Conservation (phyloP, 2,113 vertebrate genomes). For the Ictalurus punctatus region DNA sequence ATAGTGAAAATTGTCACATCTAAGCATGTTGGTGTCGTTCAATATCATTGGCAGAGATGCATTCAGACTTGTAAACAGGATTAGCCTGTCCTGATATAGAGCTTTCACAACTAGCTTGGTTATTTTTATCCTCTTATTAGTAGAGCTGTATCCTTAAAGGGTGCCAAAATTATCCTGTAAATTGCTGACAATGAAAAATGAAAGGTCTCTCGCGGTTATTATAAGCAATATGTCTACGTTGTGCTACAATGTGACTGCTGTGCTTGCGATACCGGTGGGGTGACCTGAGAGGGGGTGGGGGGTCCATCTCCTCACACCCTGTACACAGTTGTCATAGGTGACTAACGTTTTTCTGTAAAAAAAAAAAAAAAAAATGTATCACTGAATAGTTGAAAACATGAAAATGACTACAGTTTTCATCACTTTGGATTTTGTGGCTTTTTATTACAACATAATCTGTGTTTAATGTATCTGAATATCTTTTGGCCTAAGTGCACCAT, state of each 20-base stretch:
- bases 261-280: conserved; percentile 73
- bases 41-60: conserved; percentile 70
- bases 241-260: conserved; percentile 79
- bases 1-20: conserved; percentile 73
- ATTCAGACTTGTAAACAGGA: conserved; percentile 77
- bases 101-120: conserved; percentile 74
- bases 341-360: not conserved
- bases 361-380: not conserved
- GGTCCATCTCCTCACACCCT: not conserved
- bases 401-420: not conserved
- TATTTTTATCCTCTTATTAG: conserved; percentile 82
- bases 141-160: conserved; percentile 74
- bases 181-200: conserved; percentile 81
- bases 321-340: conserved; percentile 8
- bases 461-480: not conserved
- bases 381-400: not conserved
- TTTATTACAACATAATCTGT: not conserved
- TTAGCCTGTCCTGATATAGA: conserved; percentile 79
- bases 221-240: conserved; percentile 79
- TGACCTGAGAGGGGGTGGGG: conserved; percentile 67
- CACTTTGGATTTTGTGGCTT: not conserved
- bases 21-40: conserved; percentile 66
- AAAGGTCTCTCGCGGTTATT: conserved; percentile 79
- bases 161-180: conserved; percentile 79
- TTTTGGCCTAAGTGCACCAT: not conserved